Conservation (phyloP, 2,888 invertebrate species). For the Ashinkailepas kermadecensis region DNA sequence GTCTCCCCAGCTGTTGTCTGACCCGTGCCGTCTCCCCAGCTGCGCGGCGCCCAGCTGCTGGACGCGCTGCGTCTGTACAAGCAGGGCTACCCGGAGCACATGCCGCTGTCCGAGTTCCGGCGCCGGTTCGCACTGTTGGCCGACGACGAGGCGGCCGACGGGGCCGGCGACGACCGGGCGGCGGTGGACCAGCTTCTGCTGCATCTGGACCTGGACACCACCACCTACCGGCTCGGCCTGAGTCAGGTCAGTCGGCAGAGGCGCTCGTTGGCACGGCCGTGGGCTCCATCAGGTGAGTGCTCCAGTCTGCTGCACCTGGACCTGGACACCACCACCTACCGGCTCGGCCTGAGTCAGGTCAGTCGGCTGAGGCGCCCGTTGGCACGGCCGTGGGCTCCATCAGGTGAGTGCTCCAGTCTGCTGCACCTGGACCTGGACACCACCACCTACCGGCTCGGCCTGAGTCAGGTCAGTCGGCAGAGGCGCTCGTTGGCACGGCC, state of each 20-base stretch:
- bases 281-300: no score
- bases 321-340: no score
- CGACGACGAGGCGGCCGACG: conserved; percentile 37
- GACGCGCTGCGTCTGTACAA: conserved; percentile 83
- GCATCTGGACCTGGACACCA: conserved; percentile 71
- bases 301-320: no score
- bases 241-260: conserved; percentile 47
- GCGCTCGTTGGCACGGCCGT: no score
- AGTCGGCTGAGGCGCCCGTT: no score
- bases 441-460: background rate
- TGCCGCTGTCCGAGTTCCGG: conserved; percentile 80
- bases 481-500: no score
- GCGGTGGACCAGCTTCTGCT: conserved; percentile 73
- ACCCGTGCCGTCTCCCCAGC: conserved; percentile 47
- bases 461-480: background rate
- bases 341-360: background rate
- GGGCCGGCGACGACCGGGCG: conserved; percentile 48
- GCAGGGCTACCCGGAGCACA: conserved; percentile 86
- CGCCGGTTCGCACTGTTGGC: conserved; percentile 61
- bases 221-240: conserved; percentile 79
- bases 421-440: background rate
- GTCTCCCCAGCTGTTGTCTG: background rate
- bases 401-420: background rate
- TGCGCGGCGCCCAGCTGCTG: conserved; percentile 81
- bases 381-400: conserved; percentile 67